A percentile compares a stretch with the other conserved stretches of the same genome.
These are phyloP conservation scores for Brachionus koreanus DNA, from an alignment of 1,140 invertebrate genomes.

Conservation along the genomic window DNA sequence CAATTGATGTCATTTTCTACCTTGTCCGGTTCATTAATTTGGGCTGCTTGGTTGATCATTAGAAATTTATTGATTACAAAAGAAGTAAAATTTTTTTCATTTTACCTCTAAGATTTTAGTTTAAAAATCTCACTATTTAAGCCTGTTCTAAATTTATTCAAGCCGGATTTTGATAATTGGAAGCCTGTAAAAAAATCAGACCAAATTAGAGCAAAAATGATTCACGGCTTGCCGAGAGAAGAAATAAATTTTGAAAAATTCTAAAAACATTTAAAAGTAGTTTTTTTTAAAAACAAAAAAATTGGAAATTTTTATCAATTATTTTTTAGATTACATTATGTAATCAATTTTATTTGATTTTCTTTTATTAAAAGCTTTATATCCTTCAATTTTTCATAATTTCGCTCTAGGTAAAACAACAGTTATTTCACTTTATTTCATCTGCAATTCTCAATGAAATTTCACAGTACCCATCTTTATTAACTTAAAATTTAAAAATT, in stretches of 20 bases:
- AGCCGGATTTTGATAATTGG: slow-evolving; percentile 36
- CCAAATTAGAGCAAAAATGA: background rate
- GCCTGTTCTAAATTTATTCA: background rate
- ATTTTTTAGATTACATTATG: too few relatives aligned
- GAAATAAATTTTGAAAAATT: background rate
- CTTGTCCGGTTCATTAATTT: slow-evolving; percentile 1
- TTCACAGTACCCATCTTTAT: too few relatives aligned
- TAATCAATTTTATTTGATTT: too few relatives aligned
- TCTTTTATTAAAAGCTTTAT: too few relatives aligned
- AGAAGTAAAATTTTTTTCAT: background rate
- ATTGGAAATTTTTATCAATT: too few relatives aligned
- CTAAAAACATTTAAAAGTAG: background rate
- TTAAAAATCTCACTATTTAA: background rate
- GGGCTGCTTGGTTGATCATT: slow-evolving; percentile 5
- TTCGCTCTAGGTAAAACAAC: too few relatives aligned
- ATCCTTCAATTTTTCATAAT: too few relatives aligned
- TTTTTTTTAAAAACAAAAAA: too few relatives aligned
- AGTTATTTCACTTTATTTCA: too few relatives aligned
- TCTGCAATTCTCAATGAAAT: too few relatives aligned
- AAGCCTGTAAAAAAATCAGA: background rate
- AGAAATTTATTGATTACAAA: background rate
- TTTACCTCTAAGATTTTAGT: background rate
- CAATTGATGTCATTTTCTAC: slow-evolving; percentile 19
- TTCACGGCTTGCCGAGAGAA: background rate
- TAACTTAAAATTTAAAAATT: too few relatives aligned